phyloP scores from a whole-genome alignment of 2,888 invertebrate species.

The Entomobrya proxima region DNA sequence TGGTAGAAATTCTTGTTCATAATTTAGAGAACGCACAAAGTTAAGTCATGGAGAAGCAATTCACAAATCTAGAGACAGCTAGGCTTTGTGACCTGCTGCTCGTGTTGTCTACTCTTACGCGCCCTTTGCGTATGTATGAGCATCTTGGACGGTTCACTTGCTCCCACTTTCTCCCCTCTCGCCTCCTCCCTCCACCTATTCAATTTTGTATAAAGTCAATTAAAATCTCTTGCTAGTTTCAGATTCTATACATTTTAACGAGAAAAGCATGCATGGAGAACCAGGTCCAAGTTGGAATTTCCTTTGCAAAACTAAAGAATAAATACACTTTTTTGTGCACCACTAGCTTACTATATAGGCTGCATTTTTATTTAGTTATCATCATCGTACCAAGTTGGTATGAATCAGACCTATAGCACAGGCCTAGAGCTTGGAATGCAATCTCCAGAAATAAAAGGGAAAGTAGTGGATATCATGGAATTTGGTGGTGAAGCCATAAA shows the following conservation, averaged over 20 bases:
- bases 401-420: too few species aligned
- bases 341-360: neutral
- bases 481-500: conserved; percentile 45
- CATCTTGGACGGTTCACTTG: conserved; percentile 31
- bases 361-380: too few species aligned
- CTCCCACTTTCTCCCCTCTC: neutral
- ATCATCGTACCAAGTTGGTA: too few species aligned
- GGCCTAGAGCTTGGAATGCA: neutral
- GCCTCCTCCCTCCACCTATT: neutral
- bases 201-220: conserved; percentile 56
- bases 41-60: neutral
- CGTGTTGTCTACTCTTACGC: neutral
- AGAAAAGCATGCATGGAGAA: conserved; percentile 15
- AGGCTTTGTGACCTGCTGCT: neutral
- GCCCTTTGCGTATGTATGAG: neutral
- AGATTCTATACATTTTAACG: conserved; percentile 52
- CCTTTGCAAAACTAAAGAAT: neutral
- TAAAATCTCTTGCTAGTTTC: conserved; percentile 48
- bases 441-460: neutral
- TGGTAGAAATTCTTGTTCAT: neutral
- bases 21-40: neutral
- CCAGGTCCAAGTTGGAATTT: neutral
- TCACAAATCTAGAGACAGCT: neutral
- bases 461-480: conserved; percentile 9
- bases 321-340: neutral